Percentiles rank a stretch among this genome's conserved stretches.
Evolutionary conservation across 2,797 vertebrate genomes (phyloP).

Genomic region (Glyptemys insculpta): DNA sequence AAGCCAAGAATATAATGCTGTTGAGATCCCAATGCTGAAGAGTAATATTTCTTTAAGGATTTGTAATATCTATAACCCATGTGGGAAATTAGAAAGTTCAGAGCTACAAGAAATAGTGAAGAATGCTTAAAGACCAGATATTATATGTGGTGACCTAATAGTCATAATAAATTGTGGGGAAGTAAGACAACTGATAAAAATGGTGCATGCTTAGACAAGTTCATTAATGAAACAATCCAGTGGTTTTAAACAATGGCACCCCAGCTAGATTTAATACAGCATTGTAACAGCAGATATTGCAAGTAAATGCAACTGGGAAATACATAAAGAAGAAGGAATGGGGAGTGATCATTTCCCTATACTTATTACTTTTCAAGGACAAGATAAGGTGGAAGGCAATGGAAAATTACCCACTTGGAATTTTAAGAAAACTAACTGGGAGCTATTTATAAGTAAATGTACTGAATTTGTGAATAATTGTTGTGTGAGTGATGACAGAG

Average conservation of each 20-base stretch:
- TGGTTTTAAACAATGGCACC: neutral
- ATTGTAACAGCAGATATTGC: neutral
- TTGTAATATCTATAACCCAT: neutral
- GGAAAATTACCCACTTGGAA: neutral
- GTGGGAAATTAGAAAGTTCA: neutral
- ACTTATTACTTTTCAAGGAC: neutral
- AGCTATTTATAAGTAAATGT: neutral
- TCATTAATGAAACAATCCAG: neutral
- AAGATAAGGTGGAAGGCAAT: neutral
- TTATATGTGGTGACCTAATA: neutral
- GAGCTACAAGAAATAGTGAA: neutral
- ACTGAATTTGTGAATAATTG: neutral
- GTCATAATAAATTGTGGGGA: neutral
- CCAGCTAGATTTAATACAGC: neutral
- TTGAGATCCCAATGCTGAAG: neutral
- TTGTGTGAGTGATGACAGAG: neutral
- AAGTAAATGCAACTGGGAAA: neutral
- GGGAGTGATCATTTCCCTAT: neutral
- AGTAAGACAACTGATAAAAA: neutral
- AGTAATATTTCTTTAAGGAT: neutral
- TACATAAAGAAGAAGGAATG: neutral
- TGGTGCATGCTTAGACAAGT: neutral
- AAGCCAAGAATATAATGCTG: neutral
- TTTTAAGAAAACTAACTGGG: neutral
- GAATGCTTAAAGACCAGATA: neutral